phyloP scores from a whole-genome alignment of 2,888 invertebrate species.

The Cosmia trapezina region DNA sequence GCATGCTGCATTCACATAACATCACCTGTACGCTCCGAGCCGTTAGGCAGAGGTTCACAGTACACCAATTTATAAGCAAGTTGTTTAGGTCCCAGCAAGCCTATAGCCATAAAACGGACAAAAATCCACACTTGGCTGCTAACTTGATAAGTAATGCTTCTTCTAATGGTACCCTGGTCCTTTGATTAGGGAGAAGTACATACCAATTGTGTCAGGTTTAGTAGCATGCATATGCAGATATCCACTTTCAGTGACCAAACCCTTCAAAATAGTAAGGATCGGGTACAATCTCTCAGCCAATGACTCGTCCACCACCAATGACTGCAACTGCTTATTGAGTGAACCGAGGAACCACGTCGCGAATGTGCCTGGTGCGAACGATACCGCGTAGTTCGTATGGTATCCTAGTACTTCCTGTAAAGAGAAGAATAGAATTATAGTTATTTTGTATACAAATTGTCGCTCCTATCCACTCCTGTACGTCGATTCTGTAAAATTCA shows the following conservation, averaged over 20 bases:
- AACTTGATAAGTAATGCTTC: too few relatives aligned
- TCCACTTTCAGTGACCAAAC: conserved; percentile 26
- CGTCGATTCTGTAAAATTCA: too few relatives aligned
- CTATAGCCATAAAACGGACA: background rate
- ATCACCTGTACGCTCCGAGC: background rate
- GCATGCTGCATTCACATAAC: background rate
- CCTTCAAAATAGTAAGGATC: conserved; percentile 16
- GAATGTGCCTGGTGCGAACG: conserved; percentile 13
- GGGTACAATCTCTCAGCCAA: conserved; percentile 52
- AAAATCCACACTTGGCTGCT: background rate
- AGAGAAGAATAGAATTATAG: background rate
- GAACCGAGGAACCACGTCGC: conserved; percentile 38
- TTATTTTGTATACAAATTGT: background rate
- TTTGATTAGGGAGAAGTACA: conserved; percentile 9
- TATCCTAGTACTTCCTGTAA: conserved; percentile 53
- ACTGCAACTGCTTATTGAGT: conserved; percentile 19
- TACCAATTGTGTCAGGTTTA: conserved; percentile 62
- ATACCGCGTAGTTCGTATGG: conserved; percentile 51
- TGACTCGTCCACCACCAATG: conserved; percentile 20
- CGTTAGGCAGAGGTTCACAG: background rate
- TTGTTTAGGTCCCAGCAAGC: background rate
- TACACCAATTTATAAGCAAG: background rate
- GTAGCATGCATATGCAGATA: conserved; percentile 58
- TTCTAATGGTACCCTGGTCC: too few relatives aligned
- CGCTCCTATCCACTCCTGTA: too few relatives aligned